Evolutionary conservation across 1,140 invertebrate genomes (phyloP), one percentile per base, ranked within the genome.

Genomic region (Formica exsecta): DNA sequence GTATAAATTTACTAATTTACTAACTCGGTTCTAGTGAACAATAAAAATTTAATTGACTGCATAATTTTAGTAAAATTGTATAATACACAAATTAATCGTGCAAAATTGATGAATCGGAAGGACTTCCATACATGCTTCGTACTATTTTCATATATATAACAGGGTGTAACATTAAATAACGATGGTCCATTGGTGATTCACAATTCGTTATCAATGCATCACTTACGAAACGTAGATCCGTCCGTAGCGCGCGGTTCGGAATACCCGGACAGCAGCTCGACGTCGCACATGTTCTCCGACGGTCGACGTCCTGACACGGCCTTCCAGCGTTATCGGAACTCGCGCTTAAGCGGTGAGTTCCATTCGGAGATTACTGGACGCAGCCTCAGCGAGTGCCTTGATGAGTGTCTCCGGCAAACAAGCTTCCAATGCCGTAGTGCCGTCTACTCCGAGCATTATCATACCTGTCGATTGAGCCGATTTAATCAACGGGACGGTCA

Each of bases 401-500:
- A 98, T 93, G 98, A 98, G 92, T 99, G 98, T 92, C 95, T 98
- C 73, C 95, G 98, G 73, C 98, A 98, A 95, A 97, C 97, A 4
- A 98, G 98, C 93, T 98, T 98, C 92, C 97, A 98, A 92, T 99
- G 98, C 95, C 96, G 97, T 84, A 98, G 98, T 59, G 98, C 98
- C 0, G 97, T 98, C 62, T 98, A 98, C 93, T 98, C 97, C 76
- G 98, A 98, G 90, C 96, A 97, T 41, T 97, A 97, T 92, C 96
- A 97, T 84, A 98, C 97, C 38, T 99, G 98, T 93, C 96, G 98
- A 51, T 96, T 98, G 32, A 98, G 98, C 91, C 96, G 97, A 92
- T 98, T 97, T 93, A 98, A 98, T 94, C 97, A 98, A 94, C 96
- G 97, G 77, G 98, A 98, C 92, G 98, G 98, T n/a, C 97, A 98